Evolutionary conservation across 2,888 invertebrate species (phyloP).

Genomic region (Catonia carolina): DNA sequence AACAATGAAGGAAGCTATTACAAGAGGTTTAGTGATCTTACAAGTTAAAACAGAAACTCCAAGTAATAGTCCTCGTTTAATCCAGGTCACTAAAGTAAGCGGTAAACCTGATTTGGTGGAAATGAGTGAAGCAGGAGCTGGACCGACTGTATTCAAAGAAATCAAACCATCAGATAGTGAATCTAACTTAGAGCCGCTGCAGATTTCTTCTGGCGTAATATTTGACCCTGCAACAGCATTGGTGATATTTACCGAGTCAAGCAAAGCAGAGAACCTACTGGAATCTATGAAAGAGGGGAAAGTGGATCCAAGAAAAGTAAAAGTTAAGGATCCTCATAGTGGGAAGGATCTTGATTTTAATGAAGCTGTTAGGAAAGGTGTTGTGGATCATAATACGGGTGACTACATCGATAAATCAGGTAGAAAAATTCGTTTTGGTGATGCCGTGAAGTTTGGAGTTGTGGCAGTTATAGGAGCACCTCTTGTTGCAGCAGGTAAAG

Average conservation of each 20-base stretch:
- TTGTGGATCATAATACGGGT: conserved; percentile 64
- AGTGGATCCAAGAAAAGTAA: conserved; percentile 59
- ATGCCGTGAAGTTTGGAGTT: conserved; percentile 72
- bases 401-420: conserved; percentile 61
- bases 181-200: conserved; percentile 54
- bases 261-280: conserved; percentile 62
- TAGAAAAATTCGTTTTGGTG: conserved; percentile 58
- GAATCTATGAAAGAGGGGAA: conserved; percentile 70
- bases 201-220: conserved; percentile 64
- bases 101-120: conserved; percentile 67
- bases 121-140: conserved; percentile 52
- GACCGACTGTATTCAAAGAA: conserved; percentile 46
- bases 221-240: conserved; percentile 71
- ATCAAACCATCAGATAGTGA: conserved; percentile 44
- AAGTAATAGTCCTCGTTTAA: conserved; percentile 42
- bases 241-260: conserved; percentile 64
- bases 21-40: conserved; percentile 55
- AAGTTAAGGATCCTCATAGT: conserved; percentile 61
- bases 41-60: conserved; percentile 46
- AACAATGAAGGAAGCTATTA: conserved; percentile 69
- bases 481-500: conserved; percentile 41
- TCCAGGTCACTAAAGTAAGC: conserved; percentile 64
- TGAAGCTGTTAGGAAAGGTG: conserved; percentile 69
- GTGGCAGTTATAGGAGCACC: conserved; percentile 69
- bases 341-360: conserved; percentile 59